phyloP scores from a whole-genome alignment of 2,797 vertebrate species.

The Acanthiza pusilla region DNA sequence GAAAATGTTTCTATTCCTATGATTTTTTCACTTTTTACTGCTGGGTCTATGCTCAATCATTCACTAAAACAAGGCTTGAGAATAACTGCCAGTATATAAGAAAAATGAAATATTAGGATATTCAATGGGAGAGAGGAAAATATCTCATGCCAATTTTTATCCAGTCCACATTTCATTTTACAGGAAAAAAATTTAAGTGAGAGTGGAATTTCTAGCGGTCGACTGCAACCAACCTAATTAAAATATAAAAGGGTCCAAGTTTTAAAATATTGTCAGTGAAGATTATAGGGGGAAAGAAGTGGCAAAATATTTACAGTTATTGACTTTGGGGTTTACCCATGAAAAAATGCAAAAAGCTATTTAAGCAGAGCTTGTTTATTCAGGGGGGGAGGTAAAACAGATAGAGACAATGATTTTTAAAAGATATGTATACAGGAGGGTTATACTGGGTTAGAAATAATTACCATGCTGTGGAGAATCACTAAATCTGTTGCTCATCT shows the following conservation, averaged over 20 bases:
- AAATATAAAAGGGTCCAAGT: not conserved
- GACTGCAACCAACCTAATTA: not conserved
- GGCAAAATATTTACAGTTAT: not conserved
- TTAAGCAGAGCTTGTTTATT: not conserved
- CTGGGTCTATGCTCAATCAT: not conserved
- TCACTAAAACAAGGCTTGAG: not conserved
- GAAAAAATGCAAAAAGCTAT: not conserved
- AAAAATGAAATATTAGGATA: not conserved
- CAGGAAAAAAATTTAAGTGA: not conserved
- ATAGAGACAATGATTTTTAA: not conserved
- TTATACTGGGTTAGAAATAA: not conserved
- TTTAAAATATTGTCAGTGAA: not conserved
- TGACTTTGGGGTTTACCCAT: not conserved
- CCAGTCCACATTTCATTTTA: not conserved
- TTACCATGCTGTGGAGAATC: not conserved
- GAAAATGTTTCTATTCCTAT: not conserved
- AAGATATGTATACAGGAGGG: fast-evolving
- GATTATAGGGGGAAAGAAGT: not conserved
- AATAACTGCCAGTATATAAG: not conserved
- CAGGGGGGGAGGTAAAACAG: not conserved
- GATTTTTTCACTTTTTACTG: not conserved
- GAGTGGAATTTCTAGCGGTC: not conserved
- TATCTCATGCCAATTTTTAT: not conserved
- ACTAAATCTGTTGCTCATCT: not conserved
- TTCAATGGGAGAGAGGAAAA: not conserved